Percentiles rank a stretch among this genome's conserved stretches.
These are phyloP conservation scores for Callospermophilus lateralis DNA, from an alignment of 2,113 vertebrate genomes.

Conservation along the genomic window DNA sequence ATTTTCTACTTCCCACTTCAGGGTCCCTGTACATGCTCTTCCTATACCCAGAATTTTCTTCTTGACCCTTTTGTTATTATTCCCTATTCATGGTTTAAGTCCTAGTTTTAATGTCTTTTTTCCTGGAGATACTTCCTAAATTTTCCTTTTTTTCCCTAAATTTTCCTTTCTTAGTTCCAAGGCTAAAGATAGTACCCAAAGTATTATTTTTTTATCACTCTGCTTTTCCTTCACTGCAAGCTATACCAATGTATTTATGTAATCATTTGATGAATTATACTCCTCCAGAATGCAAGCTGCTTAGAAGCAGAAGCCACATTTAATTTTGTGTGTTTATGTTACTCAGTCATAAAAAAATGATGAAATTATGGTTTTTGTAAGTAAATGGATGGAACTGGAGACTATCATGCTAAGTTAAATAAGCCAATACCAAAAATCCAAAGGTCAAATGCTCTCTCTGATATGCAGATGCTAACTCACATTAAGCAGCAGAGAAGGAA, in stretches of 20 bases:
- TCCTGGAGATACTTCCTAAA: background rate
- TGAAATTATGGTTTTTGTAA: too few relatives aligned
- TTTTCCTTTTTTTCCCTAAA: background rate
- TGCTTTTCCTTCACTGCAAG: background rate
- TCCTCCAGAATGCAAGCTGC: conserved; percentile 29
- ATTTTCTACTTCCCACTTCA: background rate
- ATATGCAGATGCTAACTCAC: too few relatives aligned
- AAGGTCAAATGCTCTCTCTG: too few relatives aligned
- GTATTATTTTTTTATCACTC: background rate
- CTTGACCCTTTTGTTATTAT: background rate
- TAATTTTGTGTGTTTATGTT: background rate
- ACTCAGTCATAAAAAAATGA: too few relatives aligned
- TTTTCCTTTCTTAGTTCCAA: background rate
- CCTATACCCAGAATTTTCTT: background rate
- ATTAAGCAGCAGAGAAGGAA: too few relatives aligned
- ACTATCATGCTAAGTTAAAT: too few relatives aligned
- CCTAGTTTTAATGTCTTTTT: background rate
- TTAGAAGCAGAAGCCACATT: background rate
- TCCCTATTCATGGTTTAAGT: background rate
- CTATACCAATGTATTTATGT: background rate
- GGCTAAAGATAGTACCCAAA: background rate
- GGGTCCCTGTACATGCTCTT: background rate
- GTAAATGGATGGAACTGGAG: too few relatives aligned
- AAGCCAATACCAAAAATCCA: too few relatives aligned
- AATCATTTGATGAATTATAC: background rate